Evolutionary conservation across 2,888 invertebrate genomes (phyloP), one percentile per base, ranked within the genome.

Genomic region (Caenorhabditis auriculariae): DNA sequence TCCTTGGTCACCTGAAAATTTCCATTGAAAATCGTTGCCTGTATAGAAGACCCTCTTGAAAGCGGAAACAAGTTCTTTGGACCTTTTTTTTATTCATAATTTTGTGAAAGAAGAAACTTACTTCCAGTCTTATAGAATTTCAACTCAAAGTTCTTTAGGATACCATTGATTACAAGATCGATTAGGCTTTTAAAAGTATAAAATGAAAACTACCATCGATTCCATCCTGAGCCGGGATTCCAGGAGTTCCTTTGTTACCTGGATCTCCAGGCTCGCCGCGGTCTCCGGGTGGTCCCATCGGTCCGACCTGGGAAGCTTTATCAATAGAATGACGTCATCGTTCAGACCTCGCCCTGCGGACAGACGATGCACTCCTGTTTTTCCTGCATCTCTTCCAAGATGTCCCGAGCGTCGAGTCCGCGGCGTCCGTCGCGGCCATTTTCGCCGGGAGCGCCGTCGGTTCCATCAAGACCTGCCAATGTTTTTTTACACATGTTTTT

Each of bases 321-420:
- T n/a, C n/a, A n/a, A n/a, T n/a, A n/a, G n/a, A n/a, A n/a, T n/a
- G n/a, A n/a, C n/a, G n/a, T n/a, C n/a, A n/a, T n/a, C n/a, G n/a
- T n/a, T n/a, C n/a, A n/a, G n/a, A n/a, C 49, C 19, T 59, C 61
- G 21, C 73, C 73, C 23, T 62, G 64, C 12, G 73, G 73, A 46
- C 73, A 73, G 4, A 75, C 61, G 17, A 78, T 69, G 43, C 78
- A 78, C 23, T 63, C 63, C 29, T 63, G 63, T 50, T 76, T 73
- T 32, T 69, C 60, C 41, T 76, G 75, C 39, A 75, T 70, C 57
- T 78, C 77, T 32, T 74, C 54, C 48, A 79, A 54, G 27, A 77
- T 71, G 32, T 71, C 69, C 12, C 72, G 52, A 1, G 77, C 78
- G 52, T 78, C 78, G 26, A 70, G 39, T 28, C 78, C 78, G 6